These are phyloP conservation scores for Hoplodrina ambigua DNA, from an alignment of 2,888 invertebrate genomes.

Conservation along the genomic window DNA sequence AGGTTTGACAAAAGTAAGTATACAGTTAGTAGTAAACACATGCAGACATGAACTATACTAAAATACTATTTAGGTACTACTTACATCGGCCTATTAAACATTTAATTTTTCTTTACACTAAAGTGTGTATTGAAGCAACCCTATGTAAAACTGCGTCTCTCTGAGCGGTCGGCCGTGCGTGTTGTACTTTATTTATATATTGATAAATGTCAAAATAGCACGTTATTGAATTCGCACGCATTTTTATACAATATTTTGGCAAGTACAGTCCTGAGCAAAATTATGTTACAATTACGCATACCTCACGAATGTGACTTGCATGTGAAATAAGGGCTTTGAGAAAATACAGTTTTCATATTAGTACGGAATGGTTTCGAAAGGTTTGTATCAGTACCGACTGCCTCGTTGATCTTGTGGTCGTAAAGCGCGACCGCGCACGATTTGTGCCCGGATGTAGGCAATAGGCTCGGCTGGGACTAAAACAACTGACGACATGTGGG, in stretches of 20 bases:
- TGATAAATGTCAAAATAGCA: conserved; percentile 58
- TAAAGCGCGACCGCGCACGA: too few species aligned
- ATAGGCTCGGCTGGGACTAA: too few species aligned
- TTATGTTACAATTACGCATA: neutral
- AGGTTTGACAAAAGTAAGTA: neutral
- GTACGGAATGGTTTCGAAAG: too few species aligned
- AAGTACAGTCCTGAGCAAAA: neutral
- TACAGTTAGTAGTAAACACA: neutral
- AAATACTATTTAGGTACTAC: neutral
- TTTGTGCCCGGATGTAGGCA: too few species aligned
- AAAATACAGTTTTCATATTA: neutral
- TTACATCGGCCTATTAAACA: neutral
- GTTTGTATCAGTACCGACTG: too few species aligned
- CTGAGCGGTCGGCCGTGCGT: conserved; percentile 42
- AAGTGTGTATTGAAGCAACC: conserved; percentile 31
- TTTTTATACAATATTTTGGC: conserved; percentile 27
- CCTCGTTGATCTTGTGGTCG: too few species aligned
- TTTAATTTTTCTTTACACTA: neutral
- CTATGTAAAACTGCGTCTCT: conserved; percentile 40
- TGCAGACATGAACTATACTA: too few species aligned
- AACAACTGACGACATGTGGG: too few species aligned
- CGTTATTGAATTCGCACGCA: conserved; percentile 42
- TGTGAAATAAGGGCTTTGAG: too few species aligned
- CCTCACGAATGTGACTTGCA: too few species aligned
- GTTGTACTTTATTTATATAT: conserved; percentile 56